Percentiles rank a stretch among this genome's conserved stretches.
Conservation (phyloP, 2,797 vertebrate species). For the Rhincodon typus region DNA sequence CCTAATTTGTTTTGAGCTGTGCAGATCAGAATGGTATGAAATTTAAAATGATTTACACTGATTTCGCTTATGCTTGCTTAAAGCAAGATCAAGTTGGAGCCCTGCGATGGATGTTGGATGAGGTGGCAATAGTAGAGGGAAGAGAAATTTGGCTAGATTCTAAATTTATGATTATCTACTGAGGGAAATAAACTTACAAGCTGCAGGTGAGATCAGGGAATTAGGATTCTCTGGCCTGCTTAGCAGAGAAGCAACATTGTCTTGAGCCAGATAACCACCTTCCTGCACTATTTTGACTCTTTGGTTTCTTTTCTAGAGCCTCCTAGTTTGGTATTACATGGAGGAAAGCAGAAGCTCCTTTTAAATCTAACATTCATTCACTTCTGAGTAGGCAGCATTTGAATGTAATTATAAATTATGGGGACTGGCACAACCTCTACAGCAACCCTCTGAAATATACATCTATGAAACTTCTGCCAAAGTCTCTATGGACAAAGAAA, state of each 20-base stretch:
- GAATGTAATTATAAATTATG: background rate
- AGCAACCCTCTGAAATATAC: background rate
- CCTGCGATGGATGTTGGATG: too few species aligned
- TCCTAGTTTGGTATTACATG: background rate
- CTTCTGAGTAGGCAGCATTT: background rate
- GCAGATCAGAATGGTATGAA: too few species aligned
- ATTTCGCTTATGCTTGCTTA: too few species aligned
- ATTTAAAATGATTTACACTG: too few species aligned
- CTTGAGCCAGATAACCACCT: background rate
- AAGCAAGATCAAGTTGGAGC: too few species aligned
- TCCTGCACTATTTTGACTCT: background rate
- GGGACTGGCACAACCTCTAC: background rate
- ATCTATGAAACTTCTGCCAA: background rate
- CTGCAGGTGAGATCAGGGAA: too few species aligned
- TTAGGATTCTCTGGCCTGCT: background rate
- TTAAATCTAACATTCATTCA: background rate
- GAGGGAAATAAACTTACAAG: background rate
- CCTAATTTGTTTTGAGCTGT: too few species aligned
- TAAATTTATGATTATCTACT: too few species aligned
- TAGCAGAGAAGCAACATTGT: background rate
- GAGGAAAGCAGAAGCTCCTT: background rate
- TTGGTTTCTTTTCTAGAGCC: background rate
- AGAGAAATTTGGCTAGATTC: too few species aligned
- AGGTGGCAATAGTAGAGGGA: too few species aligned
- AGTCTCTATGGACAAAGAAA: background rate